A percentile compares a stretch with the other conserved stretches of the same genome.
Conservation (phyloP, 2,888 invertebrate species). For the Idaea straminata region DNA sequence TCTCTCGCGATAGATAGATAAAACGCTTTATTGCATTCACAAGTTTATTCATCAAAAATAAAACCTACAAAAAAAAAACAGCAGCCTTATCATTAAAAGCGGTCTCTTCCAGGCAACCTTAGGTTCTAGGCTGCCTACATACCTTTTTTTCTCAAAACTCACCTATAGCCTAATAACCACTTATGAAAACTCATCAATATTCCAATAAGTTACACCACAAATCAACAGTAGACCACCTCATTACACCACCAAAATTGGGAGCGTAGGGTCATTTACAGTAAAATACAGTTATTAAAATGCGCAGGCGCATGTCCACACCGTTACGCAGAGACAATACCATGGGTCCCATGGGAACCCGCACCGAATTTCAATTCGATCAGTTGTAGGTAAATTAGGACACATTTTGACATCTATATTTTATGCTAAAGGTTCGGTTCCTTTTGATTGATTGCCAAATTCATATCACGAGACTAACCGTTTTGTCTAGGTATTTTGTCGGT, state of each 20-base stretch:
- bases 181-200: background rate
- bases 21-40: too few relatives aligned
- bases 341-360: slow-evolving; percentile 55
- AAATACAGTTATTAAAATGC: slow-evolving; percentile 60
- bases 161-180: background rate
- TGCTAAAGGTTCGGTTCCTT: slow-evolving; percentile 27
- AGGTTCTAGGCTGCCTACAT: background rate
- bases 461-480: slow-evolving; percentile 17
- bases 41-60: too few relatives aligned
- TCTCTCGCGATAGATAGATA: too few relatives aligned
- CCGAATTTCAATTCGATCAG: slow-evolving; percentile 65
- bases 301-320: slow-evolving; percentile 40
- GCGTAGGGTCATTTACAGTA: slow-evolving; percentile 48
- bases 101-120: too few relatives aligned
- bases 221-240: slow-evolving; percentile 13
- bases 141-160: background rate
- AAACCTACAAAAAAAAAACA: too few relatives aligned
- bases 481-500: slow-evolving; percentile 7
- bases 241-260: slow-evolving; percentile 38
- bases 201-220: slow-evolving; percentile 2
- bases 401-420: slow-evolving; percentile 32
- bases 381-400: slow-evolving; percentile 51
- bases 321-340: slow-evolving; percentile 47
- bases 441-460: slow-evolving; percentile 25
- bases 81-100: too few relatives aligned